Evolutionary conservation across 2,113 vertebrate genomes (phyloP).

Genomic region (Spea bombifrons): DNA sequence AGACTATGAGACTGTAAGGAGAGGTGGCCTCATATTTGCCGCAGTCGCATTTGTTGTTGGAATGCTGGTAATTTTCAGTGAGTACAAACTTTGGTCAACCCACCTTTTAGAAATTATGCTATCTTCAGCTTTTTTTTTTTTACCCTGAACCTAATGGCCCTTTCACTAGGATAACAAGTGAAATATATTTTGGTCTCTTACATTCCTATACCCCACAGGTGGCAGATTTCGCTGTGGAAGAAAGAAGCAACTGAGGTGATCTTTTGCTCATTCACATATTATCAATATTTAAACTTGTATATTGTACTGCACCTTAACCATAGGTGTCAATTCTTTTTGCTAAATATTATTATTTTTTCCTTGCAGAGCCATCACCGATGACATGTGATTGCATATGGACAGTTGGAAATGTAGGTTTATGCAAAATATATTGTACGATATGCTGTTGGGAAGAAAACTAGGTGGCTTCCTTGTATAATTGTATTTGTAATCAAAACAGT

Average conservation of each 20-base stretch:
- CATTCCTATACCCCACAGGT: slow-evolving; percentile 61
- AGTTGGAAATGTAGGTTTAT: neutral
- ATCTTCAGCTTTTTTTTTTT: neutral
- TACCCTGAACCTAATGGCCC: neutral
- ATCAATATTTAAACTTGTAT: neutral
- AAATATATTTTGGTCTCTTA: neutral
- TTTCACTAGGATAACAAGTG: neutral
- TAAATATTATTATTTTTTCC: neutral
- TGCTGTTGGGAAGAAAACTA: no score
- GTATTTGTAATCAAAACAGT: no score
- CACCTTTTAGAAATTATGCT: neutral
- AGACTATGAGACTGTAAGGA: slow-evolving; percentile 75
- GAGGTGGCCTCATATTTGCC: slow-evolving; percentile 79
- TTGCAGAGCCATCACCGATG: slow-evolving; percentile 19
- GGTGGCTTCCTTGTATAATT: no score
- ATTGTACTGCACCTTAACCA: neutral
- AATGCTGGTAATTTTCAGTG: slow-evolving; percentile 76
- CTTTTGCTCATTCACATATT: neutral
- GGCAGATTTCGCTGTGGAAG: slow-evolving; percentile 72
- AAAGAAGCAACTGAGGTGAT: slow-evolving; percentile 65
- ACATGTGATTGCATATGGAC: slow-evolving; percentile 15
- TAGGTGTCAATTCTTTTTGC: neutral
- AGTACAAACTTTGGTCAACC: slow-evolving; percentile 54
- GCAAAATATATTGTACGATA: no score
- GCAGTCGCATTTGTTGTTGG: slow-evolving; percentile 73